Evolutionary conservation across 2,113 vertebrate species (phyloP).

Genomic region (Parus major): DNA sequence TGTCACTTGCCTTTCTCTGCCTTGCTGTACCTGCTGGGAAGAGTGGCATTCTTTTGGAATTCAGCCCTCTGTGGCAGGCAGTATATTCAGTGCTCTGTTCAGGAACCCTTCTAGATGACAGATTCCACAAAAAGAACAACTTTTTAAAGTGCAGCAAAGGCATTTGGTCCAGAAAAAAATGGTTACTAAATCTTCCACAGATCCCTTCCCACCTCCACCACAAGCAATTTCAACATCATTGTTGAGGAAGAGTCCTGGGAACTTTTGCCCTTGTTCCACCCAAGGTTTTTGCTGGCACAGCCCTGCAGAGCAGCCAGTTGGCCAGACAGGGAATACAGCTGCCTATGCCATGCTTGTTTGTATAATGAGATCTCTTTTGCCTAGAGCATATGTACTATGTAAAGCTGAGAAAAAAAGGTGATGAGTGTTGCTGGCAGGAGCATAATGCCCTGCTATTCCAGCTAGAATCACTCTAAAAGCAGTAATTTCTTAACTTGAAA

Average conservation of each 20-base stretch:
- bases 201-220: neutral
- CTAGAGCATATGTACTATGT: neutral
- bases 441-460: constrained; percentile 6
- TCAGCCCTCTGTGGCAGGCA: rapidly evolving
- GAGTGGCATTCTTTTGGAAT: neutral
- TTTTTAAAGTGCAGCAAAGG: neutral
- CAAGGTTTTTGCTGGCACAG: neutral
- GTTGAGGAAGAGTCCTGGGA: neutral
- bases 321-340: neutral
- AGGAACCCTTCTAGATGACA: neutral
- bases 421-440: constrained; percentile 30
- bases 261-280: neutral
- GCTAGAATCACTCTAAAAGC: neutral
- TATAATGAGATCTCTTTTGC: neutral
- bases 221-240: neutral
- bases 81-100: rapidly evolving
- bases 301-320: neutral
- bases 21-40: neutral
- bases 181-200: neutral
- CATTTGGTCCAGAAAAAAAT: neutral
- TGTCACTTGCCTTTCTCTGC: neutral
- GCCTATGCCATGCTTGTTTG: neutral
- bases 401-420: neutral
- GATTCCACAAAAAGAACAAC: neutral
- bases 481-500: neutral